Evolutionary conservation across 2,113 vertebrate species (phyloP).

Genomic region (Campylomormyrus tamandua): DNA sequence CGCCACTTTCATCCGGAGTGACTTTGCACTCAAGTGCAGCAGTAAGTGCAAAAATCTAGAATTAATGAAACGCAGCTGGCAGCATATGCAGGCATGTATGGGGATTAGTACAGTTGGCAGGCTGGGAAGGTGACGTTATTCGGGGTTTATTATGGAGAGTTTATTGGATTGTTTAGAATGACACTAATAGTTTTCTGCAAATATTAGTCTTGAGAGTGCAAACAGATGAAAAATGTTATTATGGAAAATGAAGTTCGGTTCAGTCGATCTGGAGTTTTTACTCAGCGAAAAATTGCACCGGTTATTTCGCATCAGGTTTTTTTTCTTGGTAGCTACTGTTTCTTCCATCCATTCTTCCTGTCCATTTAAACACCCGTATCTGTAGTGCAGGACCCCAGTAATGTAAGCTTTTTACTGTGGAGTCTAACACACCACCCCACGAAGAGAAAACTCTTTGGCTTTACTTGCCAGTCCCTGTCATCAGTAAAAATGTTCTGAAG

Average conservation of each 20-base stretch:
- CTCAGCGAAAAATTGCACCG: background rate
- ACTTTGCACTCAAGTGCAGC: background rate
- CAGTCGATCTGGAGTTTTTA: background rate
- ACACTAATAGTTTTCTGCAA: background rate
- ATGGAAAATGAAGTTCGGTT: background rate
- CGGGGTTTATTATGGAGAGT: background rate
- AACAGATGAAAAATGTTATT: background rate
- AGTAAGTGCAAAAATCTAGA: background rate
- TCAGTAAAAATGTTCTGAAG: background rate
- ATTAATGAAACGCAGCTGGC: background rate
- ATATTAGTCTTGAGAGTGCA: background rate
- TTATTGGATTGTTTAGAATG: conserved; percentile 1
- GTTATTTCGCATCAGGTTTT: background rate
- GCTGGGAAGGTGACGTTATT: background rate
- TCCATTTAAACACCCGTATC: background rate
- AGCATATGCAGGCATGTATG: background rate
- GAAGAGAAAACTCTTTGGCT: background rate
- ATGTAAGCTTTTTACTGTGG: background rate
- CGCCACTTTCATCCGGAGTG: background rate
- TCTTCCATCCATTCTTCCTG: background rate
- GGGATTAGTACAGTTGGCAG: background rate
- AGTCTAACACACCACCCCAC: too few species aligned
- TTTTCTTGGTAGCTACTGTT: background rate
- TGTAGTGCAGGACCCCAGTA: background rate
- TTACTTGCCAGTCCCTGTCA: background rate